phyloP scores from a whole-genome alignment of 1,140 invertebrate genomes.

The Harpegnathos saltator region DNA sequence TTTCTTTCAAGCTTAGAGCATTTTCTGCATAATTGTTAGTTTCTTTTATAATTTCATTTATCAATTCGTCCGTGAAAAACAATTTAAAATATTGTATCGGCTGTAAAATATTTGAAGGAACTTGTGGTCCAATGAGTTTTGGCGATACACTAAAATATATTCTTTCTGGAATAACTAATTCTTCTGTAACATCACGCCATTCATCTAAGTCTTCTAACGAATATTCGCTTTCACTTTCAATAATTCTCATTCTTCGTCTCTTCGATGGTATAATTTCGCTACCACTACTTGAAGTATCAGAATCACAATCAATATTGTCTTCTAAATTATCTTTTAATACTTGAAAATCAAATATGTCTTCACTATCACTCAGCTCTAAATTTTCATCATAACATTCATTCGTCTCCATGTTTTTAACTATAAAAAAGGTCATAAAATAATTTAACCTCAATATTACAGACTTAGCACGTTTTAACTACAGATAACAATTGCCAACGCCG shows the following conservation, averaged over 20 bases:
- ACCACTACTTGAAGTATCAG: too few relatives aligned
- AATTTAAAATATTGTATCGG: conserved; percentile 56
- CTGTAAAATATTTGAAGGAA: conserved; percentile 40
- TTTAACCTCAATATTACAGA: too few relatives aligned
- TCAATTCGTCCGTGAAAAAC: conserved; percentile 48
- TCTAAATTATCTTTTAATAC: too few relatives aligned
- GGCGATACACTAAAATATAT: conserved; percentile 40
- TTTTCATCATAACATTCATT: too few relatives aligned
- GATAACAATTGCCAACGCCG: too few relatives aligned
- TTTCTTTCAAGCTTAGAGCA: conserved; percentile 18
- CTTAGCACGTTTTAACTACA: too few relatives aligned
- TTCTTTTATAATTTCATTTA: conserved; percentile 50
- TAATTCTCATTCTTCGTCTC: conserved; percentile 44
- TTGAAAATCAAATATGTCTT: too few relatives aligned
- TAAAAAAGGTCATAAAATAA: too few relatives aligned
- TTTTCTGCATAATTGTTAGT: conserved; percentile 54
- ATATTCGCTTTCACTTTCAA: neutral
- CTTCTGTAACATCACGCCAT: conserved; percentile 39
- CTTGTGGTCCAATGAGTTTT: conserved; percentile 46
- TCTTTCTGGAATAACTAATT: conserved; percentile 47
- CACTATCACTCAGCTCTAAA: too few relatives aligned
- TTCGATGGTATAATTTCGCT: conserved; percentile 40
- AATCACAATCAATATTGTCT: too few relatives aligned
- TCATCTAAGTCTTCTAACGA: conserved; percentile 47
- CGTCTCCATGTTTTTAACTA: too few relatives aligned